Percentiles rank a stretch among this genome's conserved stretches.
Evolutionary conservation across 2,888 invertebrate genomes (phyloP).

Genomic region (Tipula unca): DNA sequence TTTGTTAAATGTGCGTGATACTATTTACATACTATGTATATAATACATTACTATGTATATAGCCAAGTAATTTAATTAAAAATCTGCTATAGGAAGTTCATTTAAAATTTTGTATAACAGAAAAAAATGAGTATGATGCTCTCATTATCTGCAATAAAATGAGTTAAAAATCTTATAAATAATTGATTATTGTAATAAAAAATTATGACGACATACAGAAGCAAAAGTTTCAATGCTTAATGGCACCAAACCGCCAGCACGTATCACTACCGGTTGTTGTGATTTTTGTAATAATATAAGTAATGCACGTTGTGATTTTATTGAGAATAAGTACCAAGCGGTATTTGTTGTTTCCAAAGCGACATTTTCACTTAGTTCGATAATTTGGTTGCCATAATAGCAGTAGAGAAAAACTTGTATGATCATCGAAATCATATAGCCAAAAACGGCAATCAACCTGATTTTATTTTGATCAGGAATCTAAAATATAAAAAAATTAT

Average conservation of each 20-base stretch:
- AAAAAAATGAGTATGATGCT: constrained; percentile 16
- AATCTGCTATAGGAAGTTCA: background rate
- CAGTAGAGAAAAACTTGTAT: constrained; percentile 17
- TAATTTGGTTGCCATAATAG: background rate
- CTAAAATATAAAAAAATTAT: background rate
- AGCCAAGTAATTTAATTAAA: background rate
- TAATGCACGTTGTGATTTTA: background rate
- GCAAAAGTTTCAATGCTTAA: constrained; percentile 9
- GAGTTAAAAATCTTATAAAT: background rate
- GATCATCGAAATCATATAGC: background rate
- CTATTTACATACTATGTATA: too few relatives aligned
- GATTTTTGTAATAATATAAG: background rate
- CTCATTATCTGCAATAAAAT: constrained; percentile 14
- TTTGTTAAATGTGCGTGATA: too few relatives aligned
- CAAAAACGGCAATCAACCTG: background rate
- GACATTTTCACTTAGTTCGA: background rate
- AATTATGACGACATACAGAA: background rate
- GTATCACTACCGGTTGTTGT: background rate
- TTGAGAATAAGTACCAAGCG: background rate
- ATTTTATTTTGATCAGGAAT: background rate
- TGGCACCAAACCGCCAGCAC: constrained; percentile 17
- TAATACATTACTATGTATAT: background rate
- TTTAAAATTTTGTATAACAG: constrained; percentile 9
- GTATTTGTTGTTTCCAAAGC: background rate
- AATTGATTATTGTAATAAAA: background rate